Percentiles rank a stretch among this genome's conserved stretches.
phyloP scores from a whole-genome alignment of 2,113 vertebrate species.

The Rhineura floridana region DNA sequence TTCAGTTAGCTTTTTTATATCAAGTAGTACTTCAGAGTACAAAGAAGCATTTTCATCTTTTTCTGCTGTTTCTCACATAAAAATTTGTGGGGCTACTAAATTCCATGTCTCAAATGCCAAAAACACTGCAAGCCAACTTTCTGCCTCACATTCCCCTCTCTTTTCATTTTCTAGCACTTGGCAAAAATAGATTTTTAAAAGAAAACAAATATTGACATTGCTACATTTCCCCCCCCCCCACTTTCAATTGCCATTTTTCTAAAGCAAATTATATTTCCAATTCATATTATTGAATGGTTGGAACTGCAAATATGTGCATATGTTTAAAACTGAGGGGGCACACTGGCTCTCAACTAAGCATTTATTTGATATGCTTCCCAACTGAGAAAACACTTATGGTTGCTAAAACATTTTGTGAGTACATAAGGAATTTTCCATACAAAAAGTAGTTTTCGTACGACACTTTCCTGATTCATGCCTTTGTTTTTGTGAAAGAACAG shows the following conservation, averaged over 20 bases:
- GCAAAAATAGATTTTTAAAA: constrained; percentile 17
- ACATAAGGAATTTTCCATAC: not conserved
- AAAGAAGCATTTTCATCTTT: constrained; percentile 3
- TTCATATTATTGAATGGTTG: constrained; percentile 15
- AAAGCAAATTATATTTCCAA: constrained; percentile 14
- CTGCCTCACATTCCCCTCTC: not conserved
- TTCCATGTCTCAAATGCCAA: constrained; percentile 1
- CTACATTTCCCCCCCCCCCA: constrained; percentile 7
- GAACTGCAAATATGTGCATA: constrained; percentile 11
- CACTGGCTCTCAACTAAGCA: constrained; percentile 23
- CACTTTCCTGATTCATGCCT: constrained; percentile 12
- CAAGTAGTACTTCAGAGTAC: constrained; percentile 14
- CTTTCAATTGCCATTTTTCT: constrained; percentile 24
- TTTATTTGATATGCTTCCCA: constrained; percentile 33
- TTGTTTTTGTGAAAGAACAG: constrained; percentile 47
- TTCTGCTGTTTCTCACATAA: constrained; percentile 11
- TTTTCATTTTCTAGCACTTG: not conserved
- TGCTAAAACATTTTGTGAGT: constrained; percentile 48
- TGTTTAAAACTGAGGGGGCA: constrained; percentile 19
- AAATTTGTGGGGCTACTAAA: not conserved
- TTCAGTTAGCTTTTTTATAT: not conserved
- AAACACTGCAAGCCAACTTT: not conserved
- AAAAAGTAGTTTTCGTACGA: constrained; percentile 33
- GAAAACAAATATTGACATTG: constrained; percentile 6
- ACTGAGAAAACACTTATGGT: constrained; percentile 37